Evolutionary conservation across 2,888 invertebrate species (phyloP).

Genomic region (Standfussiana lucernea): DNA sequence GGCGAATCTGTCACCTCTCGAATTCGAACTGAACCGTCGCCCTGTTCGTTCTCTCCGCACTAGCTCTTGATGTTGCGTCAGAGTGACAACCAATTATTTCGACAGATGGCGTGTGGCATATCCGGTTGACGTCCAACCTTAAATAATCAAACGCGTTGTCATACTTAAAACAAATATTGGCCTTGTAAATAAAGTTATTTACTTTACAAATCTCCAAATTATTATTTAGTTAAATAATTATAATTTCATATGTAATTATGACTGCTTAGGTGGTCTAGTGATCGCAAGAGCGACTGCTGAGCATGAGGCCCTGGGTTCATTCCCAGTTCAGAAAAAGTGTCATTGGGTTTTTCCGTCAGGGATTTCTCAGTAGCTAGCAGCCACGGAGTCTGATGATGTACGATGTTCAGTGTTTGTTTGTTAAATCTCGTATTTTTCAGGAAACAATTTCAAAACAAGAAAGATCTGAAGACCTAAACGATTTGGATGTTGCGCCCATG

Average conservation of each 20-base stretch:
- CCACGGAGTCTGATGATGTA: no score
- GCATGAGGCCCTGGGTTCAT: background rate
- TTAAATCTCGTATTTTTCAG: conserved; percentile 66
- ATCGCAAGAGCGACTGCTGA: background rate
- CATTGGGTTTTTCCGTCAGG: background rate
- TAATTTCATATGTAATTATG: background rate
- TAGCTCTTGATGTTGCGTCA: no score
- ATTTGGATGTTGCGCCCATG: conserved; percentile 17
- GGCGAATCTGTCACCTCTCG: no score
- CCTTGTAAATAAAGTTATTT: no score
- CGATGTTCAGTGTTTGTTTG: background rate
- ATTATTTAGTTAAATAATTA: no score
- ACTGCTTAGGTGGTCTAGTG: background rate
- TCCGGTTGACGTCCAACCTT: no score
- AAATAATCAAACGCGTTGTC: no score
- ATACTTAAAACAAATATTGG: background rate
- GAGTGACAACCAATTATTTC: no score
- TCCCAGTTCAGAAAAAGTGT: background rate
- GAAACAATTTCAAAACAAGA: conserved; percentile 76
- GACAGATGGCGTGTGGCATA: no score
- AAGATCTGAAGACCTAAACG: conserved; percentile 75
- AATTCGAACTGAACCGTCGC: no score
- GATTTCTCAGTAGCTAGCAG: background rate
- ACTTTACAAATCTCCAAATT: no score
- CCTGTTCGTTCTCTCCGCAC: no score